Base-by-base conservation (phyloP, 1,140 invertebrate species). In the Centruroides sculpturatus region DNA sequence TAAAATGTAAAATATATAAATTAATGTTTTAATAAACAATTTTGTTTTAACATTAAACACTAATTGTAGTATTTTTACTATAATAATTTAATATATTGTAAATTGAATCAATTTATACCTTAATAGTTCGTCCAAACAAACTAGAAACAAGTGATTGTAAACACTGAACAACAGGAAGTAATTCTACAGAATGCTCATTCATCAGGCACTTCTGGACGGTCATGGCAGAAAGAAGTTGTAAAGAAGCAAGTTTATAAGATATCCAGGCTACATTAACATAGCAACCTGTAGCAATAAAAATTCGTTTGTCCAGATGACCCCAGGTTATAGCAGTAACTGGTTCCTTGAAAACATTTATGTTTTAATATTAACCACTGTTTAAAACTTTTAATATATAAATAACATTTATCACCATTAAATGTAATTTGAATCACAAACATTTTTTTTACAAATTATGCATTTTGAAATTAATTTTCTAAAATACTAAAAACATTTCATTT, bases 301-400 rank as follows among this genome's bases (percentile, higher is more conserved):
- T 74, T 3, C 92, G 79, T 66, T 91, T 86, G 69, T 97, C 95
- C 73, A 94, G 94, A 77, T 98, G 94, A 41, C 92, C 95, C 93
- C 93, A 98, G 1, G 93, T 98, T 66, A 98, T 76, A 5, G 92
- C 90, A 47, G 89, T 90, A 49, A 97, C 86, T 5, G 85, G 83
- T 64, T 66, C 56, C 58, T n/a, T 53, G 7, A 53, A 23, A 53
- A 23, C 51, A 53, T 36, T 51, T 12, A n/a, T 51, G 49, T 34
- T 51, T 12, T 34, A 51, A 12, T 34, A 51, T 34, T 34, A 34
- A 34, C 49, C 2, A 34, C 49, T 51, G 49, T 63, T 54, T 61
- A 23, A 23, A 23, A 23, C 23, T 23, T 23, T 23, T 23, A 23
- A 1, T 23, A 23, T 23, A 23, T 23, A 23, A 23, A 23, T 23